Base-by-base conservation (phyloP, 1,140 invertebrate genomes). In the Hermatobates lingyangjiaoensis region DNA sequence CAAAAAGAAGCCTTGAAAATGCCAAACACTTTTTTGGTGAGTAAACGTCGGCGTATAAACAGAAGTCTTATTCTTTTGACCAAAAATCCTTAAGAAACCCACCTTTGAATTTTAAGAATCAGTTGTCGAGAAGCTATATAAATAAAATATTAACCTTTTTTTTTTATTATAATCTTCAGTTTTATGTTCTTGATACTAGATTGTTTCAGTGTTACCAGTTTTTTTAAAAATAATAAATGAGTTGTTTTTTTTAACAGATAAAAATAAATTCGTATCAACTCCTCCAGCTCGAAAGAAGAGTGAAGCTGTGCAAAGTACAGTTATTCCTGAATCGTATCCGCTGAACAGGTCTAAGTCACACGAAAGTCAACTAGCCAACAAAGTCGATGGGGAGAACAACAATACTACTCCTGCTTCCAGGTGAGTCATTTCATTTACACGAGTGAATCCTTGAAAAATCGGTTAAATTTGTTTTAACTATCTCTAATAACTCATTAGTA, bases 311-410 rank as follows among this genome's bases (percentile, higher is more conserved):
- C 66, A 71, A 56, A 61, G 62, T 12, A 64, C 67, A 34, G 59
- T 69, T 24, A 64, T 73, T 53, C 67, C 72, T 48, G 74, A 78
- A 57, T 63, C 68, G 25, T 74, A 74, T 63, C 77, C 84, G 18
- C 69, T 92, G 49, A 87, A 80, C 26, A 91, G 90, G 68, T 92
- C 87, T 50, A 86, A 87, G 61, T 92, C 88, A 27, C 87, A 92
- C 65, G 88, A 93, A 68, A 89, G 85, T 10, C 87, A 92, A 64
- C 71, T 92, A 23, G 81, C 56, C 15, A 61, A 60, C 48, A 60
- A 59, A 54, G 55, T 59, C 15, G 59, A 59, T 39, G 54, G 53
- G 18, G 57, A 55, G 30, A 53, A 54, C 26, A 56, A 53, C 18
- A 57, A 51, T 30, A 51, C 53, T 10, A 38, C 42, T 52, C 56